Percentiles rank a stretch among this genome's conserved stretches.
Conservation (phyloP, 2,888 invertebrate species). For the Andrena haemorrhoa region DNA sequence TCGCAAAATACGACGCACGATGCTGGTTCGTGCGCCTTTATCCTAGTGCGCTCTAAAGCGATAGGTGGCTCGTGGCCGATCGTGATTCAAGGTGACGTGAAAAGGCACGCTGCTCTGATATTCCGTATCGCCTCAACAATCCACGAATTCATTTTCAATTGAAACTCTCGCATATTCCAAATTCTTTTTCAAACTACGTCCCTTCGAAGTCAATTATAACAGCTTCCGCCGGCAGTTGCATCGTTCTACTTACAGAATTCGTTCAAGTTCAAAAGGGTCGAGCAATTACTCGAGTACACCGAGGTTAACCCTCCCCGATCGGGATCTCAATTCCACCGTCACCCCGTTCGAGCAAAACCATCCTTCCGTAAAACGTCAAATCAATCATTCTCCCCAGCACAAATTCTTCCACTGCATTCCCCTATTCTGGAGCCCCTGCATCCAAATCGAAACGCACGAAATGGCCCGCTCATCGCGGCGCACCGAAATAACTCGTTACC, state of each 20-base stretch:
- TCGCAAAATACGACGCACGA: conserved; percentile 17
- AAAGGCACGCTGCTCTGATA: conserved; percentile 10
- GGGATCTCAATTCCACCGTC: not conserved
- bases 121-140: not conserved
- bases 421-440: not conserved
- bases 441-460: conserved; percentile 21
- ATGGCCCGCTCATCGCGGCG: conserved; percentile 17
- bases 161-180: not conserved
- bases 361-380: not conserved
- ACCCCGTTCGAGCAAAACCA: not conserved
- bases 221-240: too few species aligned
- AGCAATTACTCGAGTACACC: not conserved
- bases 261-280: not conserved
- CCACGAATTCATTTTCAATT: not conserved
- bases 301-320: not conserved
- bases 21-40: not conserved
- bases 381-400: conserved; percentile 11
- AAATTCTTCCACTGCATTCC: not conserved
- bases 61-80: conserved; percentile 18
- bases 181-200: not conserved
- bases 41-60: conserved; percentile 15
- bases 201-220: too few species aligned
- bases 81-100: conserved; percentile 17
- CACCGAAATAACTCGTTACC: conserved; percentile 41
- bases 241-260: not conserved